Evolutionary conservation across 2,888 invertebrate species (phyloP).

Genomic region (Eutolmus rufibarbis): DNA sequence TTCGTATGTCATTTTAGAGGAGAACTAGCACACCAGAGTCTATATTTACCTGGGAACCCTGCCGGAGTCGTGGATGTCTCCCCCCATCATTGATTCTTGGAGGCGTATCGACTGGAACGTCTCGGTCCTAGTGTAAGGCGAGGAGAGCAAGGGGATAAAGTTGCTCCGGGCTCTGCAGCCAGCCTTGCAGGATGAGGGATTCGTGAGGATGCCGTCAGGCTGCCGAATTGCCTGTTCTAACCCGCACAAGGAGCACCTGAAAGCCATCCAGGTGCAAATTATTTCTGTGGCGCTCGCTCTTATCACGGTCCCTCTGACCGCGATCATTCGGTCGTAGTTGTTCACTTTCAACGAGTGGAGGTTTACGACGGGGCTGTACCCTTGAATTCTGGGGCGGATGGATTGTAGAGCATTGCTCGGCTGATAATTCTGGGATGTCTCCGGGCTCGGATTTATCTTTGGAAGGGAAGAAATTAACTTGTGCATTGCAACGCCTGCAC

Average conservation of each 20-base stretch:
- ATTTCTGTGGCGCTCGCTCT: slow-evolving; percentile 79
- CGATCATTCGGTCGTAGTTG: slow-evolving; percentile 77
- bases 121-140: slow-evolving; percentile 75
- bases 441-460: not conserved
- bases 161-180: slow-evolving; percentile 69
- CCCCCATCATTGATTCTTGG: slow-evolving; percentile 71
- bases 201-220: slow-evolving; percentile 51
- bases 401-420: slow-evolving; percentile 39
- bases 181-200: slow-evolving; percentile 68
- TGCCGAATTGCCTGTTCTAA: slow-evolving; percentile 73
- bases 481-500: slow-evolving; percentile 81
- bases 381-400: slow-evolving; percentile 53
- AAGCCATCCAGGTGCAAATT: slow-evolving; percentile 78
- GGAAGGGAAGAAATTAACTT: slow-evolving; percentile 65
- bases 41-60: slow-evolving; percentile 66
- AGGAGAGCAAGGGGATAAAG: slow-evolving; percentile 71
- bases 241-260: slow-evolving; percentile 75
- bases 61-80: slow-evolving; percentile 68
- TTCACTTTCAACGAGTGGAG: slow-evolving; percentile 75
- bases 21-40: too few species aligned
- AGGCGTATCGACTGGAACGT: slow-evolving; percentile 83
- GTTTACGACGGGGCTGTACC: slow-evolving; percentile 72
- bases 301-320: slow-evolving; percentile 85
- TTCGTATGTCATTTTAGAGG: too few species aligned
- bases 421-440: not conserved